phyloP scores from a whole-genome alignment of 2,888 invertebrate species.

The Gymnocheta viridis region DNA sequence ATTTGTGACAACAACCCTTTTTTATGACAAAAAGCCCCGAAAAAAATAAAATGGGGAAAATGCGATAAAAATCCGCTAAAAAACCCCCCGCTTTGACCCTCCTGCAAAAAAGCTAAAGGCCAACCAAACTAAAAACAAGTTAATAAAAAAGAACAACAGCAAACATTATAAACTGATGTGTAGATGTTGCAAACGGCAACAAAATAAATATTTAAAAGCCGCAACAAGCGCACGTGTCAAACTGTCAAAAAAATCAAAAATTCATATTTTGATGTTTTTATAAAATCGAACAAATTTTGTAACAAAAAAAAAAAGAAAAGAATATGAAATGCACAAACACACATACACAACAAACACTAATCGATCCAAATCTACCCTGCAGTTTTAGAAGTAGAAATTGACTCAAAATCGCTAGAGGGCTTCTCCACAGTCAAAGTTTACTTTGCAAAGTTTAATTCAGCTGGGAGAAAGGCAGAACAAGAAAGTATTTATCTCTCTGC shows the following conservation, averaged over 20 bases:
- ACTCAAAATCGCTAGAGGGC: too few relatives aligned
- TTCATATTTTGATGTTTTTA: slow-evolving; percentile 56
- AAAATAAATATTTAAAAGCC: slow-evolving; percentile 49
- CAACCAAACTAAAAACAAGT: background rate
- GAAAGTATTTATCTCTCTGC: too few relatives aligned
- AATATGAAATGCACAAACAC: background rate
- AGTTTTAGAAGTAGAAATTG: too few relatives aligned
- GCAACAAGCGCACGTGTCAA: slow-evolving; percentile 70
- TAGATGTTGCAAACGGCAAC: slow-evolving; percentile 28
- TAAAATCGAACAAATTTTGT: slow-evolving; percentile 39
- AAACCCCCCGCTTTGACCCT: slow-evolving; percentile 41
- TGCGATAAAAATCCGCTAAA: slow-evolving; percentile 22
- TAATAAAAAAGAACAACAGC: background rate
- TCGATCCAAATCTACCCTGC: background rate
- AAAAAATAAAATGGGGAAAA: slow-evolving; percentile 14
- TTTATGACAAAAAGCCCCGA: background rate
- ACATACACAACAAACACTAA: background rate
- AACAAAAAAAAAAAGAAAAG: slow-evolving; percentile 7
- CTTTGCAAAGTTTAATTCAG: too few relatives aligned
- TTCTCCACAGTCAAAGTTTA: too few relatives aligned
- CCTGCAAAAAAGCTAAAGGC: background rate
- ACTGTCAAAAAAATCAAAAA: slow-evolving; percentile 66
- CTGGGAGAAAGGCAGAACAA: too few relatives aligned
- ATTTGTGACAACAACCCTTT: slow-evolving; percentile 67
- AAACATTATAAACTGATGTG: background rate